phyloP scores from a whole-genome alignment of 2,113 vertebrate species.

The Brevimyrus niger region DNA sequence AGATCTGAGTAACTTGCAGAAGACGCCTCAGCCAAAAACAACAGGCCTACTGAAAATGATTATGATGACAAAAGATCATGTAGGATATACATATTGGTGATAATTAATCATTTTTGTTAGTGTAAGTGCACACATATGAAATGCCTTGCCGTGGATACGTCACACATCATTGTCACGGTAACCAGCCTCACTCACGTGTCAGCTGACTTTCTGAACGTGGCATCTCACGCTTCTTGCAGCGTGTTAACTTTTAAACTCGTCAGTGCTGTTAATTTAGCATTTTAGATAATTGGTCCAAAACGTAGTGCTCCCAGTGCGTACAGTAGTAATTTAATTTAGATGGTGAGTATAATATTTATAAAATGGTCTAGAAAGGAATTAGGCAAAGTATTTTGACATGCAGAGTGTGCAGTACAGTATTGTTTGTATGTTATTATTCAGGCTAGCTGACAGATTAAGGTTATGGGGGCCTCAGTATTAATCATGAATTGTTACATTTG shows the following conservation, averaged over 20 bases:
- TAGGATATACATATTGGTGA: background rate
- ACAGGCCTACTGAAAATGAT: background rate
- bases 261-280: background rate
- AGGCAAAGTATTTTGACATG: background rate
- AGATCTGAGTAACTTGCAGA: background rate
- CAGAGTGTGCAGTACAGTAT: background rate
- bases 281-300: background rate
- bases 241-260: background rate
- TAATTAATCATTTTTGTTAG: background rate
- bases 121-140: background rate
- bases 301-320: background rate
- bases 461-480: background rate
- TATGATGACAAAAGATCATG: background rate
- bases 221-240: background rate
- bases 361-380: too few relatives aligned
- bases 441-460: background rate
- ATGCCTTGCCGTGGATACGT: background rate
- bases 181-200: background rate
- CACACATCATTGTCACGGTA: background rate
- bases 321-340: background rate
- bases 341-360: background rate
- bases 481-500: background rate
- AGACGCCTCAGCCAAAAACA: background rate
- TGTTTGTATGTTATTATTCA: background rate
- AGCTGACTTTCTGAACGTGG: background rate